Evolutionary conservation across 2,888 invertebrate genomes (phyloP).

Genomic region (Miltochrista miniata): DNA sequence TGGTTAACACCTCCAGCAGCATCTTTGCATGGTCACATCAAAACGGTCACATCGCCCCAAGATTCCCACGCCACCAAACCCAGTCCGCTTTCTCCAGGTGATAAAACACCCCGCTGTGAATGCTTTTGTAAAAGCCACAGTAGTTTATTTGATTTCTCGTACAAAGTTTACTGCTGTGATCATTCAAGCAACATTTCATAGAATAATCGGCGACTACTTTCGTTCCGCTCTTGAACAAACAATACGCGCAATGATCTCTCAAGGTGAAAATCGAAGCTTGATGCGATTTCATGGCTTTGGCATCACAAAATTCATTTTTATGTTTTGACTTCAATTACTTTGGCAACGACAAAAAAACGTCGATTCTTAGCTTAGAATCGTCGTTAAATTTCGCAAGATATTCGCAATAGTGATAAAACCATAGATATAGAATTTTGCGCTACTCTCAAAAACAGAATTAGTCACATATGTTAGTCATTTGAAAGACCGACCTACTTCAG

Average conservation of each 20-base stretch:
- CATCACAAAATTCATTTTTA: constrained; percentile 8
- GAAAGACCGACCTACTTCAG: too few relatives aligned
- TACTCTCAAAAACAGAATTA: too few relatives aligned
- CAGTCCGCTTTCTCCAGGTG: constrained; percentile 26
- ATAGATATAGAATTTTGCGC: too few relatives aligned
- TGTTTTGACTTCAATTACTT: constrained; percentile 5
- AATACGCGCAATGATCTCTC: constrained; percentile 55
- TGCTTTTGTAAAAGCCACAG: constrained; percentile 22
- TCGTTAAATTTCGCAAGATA: too few relatives aligned
- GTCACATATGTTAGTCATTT: too few relatives aligned
- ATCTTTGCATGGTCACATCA: too few relatives aligned
- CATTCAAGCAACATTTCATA: constrained; percentile 49
- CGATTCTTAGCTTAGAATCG: not conserved
- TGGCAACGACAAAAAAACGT: not conserved
- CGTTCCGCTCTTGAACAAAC: constrained; percentile 59
- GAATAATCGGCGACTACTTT: constrained; percentile 41
- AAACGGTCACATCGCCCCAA: too few relatives aligned
- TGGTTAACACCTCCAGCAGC: too few relatives aligned
- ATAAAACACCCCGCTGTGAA: constrained; percentile 27
- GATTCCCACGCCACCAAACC: constrained; percentile 53
- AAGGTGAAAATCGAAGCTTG: constrained; percentile 71
- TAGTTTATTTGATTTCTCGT: constrained; percentile 23
- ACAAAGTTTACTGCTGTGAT: constrained; percentile 45
- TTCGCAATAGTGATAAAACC: too few relatives aligned
- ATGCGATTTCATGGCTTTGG: constrained; percentile 61